Base-by-base conservation (phyloP, 2,888 invertebrate genomes). In the Cenopis cana region DNA sequence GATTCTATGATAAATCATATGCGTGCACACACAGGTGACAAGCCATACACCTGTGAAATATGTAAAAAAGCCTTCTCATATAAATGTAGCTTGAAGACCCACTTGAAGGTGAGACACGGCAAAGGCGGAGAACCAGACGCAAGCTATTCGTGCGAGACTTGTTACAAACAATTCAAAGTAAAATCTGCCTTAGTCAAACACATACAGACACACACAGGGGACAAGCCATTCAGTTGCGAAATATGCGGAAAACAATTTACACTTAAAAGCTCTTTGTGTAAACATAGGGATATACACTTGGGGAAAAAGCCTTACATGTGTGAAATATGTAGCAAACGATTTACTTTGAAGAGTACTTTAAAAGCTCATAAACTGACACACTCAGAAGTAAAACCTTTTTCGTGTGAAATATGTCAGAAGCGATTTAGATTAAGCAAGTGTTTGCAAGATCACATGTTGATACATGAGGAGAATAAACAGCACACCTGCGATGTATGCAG, bases 1-100 rank as follows among this genome's bases (percentile, higher is more conserved):
- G 52, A 52, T 20, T 38, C 52, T 4, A 54, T 64, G 24, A 52
- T 52, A n/a, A 64, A 52, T 11, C 64, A 64, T 54, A 54, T 38
- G 54, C 38, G 52, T 2, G 64, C 52, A n/a, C 64, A 64, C n/a
- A 54, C 64, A 11, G 64, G 64, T n/a, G 64, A 64, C 18, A 64
- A 38, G 2, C 64, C 64, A 0, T 64, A 54, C 38, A 38, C n/a
- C n/a, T 64, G 64, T 18, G 54, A 64, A n/a, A 38, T 64, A 38
- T 64, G 64, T 18, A 20, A 54, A 52, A 52, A 52, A 18, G 36
- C 36, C n/a, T 64, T 52, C 12, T 52, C 64, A 1, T 36, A 64
- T 5, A 64, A 64, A 54, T 64, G 64, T 11, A 52, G 20, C 4
- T 64, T 64, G 38, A 64, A 54, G 24, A 24, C 24, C 4, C 24